Evolutionary conservation across 1,140 invertebrate genomes (phyloP).

Genomic region (Agrilus planipennis): DNA sequence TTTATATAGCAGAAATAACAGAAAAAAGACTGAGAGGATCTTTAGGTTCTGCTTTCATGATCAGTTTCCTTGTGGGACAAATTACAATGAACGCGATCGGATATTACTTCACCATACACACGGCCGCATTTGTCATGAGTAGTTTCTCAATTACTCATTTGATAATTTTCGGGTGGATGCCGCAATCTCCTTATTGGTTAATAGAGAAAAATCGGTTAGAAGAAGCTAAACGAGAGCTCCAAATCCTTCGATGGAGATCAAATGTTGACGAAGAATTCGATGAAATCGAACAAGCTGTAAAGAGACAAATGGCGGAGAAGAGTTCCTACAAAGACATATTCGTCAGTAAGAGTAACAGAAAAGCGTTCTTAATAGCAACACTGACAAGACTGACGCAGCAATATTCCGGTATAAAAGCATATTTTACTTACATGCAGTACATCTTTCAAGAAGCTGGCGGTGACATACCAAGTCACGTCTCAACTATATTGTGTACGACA

Average conservation of each 20-base stretch:
- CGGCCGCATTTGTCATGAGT: background rate
- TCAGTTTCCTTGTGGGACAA: background rate
- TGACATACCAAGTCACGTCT: background rate
- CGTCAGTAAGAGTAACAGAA: background rate
- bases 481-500: background rate
- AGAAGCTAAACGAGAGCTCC: too few species aligned
- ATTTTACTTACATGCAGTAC: background rate
- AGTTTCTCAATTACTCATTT: background rate
- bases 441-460: background rate
- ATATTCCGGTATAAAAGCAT: background rate
- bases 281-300: background rate
- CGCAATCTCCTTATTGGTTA: background rate
- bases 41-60: background rate
- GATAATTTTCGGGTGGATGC: background rate
- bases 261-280: background rate
- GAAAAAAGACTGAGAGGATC: background rate
- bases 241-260: background rate
- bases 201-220: background rate
- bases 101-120: background rate
- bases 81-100: background rate
- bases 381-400: background rate
- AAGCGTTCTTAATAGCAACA: background rate
- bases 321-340: background rate
- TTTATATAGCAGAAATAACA: background rate
- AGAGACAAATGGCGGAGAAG: background rate